Percentiles rank a stretch among this genome's conserved stretches.
Evolutionary conservation across 1,140 invertebrate species (phyloP).

Genomic region (Dinoponera quadriceps): DNA sequence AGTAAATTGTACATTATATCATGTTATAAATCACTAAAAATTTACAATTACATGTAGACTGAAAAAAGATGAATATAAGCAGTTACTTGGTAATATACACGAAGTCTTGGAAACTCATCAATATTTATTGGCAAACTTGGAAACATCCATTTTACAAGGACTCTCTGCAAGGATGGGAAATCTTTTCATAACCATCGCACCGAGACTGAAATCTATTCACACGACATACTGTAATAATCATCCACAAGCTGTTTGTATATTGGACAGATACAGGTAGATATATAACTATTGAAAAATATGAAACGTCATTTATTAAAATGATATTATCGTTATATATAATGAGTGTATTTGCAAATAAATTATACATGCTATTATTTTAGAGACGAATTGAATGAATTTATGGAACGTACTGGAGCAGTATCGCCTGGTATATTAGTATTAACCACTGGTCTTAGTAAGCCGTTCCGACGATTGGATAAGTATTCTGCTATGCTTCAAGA

Average conservation of each 20-base stretch:
- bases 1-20: slow-evolving; percentile 11
- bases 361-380: slow-evolving; percentile 84
- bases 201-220: slow-evolving; percentile 94
- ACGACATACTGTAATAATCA: slow-evolving; percentile 96
- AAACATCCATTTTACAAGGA: slow-evolving; percentile 90
- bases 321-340: not conserved
- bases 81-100: slow-evolving; percentile 94
- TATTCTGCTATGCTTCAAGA: slow-evolving; percentile 98
- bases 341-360: not conserved
- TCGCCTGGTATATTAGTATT: slow-evolving; percentile 94
- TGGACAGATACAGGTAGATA: slow-evolving; percentile 95
- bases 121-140: slow-evolving; percentile 91
- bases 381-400: slow-evolving; percentile 94
- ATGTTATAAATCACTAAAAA: not conserved
- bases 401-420: slow-evolving; percentile 94
- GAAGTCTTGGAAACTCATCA: slow-evolving; percentile 95
- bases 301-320: not conserved
- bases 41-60: slow-evolving; percentile 87
- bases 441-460: slow-evolving; percentile 96
- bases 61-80: slow-evolving; percentile 93
- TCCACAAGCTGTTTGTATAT: slow-evolving; percentile 95
- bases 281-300: slow-evolving; percentile 19
- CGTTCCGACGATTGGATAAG: slow-evolving; percentile 97
- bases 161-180: slow-evolving; percentile 95
- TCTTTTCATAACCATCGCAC: slow-evolving; percentile 95